Base-by-base conservation (phyloP, 1,140 invertebrate species). In the Heliconius nattereri region DNA sequence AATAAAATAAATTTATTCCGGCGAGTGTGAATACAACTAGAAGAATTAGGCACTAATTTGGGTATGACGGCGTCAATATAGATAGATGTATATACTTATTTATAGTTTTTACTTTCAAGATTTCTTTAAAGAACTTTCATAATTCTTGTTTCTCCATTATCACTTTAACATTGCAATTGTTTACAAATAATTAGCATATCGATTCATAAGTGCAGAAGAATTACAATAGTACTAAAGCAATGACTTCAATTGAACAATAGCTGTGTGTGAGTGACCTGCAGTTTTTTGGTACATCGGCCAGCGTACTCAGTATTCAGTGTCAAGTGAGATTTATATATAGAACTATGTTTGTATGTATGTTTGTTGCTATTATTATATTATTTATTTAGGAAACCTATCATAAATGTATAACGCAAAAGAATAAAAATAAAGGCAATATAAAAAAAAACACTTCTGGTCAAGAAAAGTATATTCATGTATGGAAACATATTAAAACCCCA, bases 111-210 rank as follows among this genome's bases (percentile, higher is more conserved):
- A 20, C 49, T 52, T 20, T 52, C 49, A 52, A 52, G 49, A 52
- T 66, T 66, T 66, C 60, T 66, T 29, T 66, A 66, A 66, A 66
- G 60, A 66, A 26, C 60, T 66, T 66, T 66, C 23, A 5, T 66
- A 66, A 5, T 66, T 66, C 9, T 26, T 26, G 2, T 26, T 6
- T 66, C 40, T 45, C 60, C n/a, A 66, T 66, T 66, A 26, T 66
- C 23, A 16, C 8, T 66, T 23, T 26, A 26, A 66, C 3, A 66
- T 66, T 26, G 23, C 60, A 66, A 66, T 66, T 26, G 60, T 66
- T 9, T 66, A 26, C 11, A 66, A 66, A 66, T 66, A 66, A 66
- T 66, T 66, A 66, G 60, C 60, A 66, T 66, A 13, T 66, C 9
- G 7, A 66, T 66, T 66, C 60, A 66, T 57, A 20, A 26, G 8